phyloP scores from a whole-genome alignment of 2,888 invertebrate genomes.

The Rosalia funebris region DNA sequence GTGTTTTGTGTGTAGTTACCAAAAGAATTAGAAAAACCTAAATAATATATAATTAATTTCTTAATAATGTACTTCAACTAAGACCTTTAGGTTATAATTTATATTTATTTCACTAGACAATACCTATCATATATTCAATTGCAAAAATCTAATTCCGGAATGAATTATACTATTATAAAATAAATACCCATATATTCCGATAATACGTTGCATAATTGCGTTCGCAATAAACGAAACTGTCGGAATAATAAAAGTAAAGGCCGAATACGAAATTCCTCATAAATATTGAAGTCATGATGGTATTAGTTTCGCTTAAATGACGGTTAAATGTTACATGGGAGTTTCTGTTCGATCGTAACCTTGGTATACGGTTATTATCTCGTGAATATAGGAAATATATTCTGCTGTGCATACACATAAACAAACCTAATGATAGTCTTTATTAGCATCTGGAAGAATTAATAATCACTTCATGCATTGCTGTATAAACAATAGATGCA shows the following conservation, averaged over 20 bases:
- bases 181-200: too few species aligned
- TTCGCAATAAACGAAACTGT: background rate
- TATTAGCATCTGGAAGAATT: background rate
- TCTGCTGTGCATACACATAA: background rate
- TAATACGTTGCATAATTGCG: background rate
- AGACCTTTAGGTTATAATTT: too few species aligned
- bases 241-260: background rate
- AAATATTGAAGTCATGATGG: slow-evolving; percentile 11
- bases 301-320: background rate
- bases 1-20: too few species aligned
- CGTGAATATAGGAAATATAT: slow-evolving; percentile 9
- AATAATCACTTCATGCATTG: background rate
- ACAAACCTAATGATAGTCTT: slow-evolving; percentile 8
- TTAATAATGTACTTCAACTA: too few species aligned
- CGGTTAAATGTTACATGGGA: slow-evolving; percentile 10
- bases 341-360: slow-evolving; percentile 4
- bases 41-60: too few species aligned
- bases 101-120: too few species aligned
- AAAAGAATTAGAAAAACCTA: too few species aligned
- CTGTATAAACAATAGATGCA: background rate
- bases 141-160: too few species aligned
- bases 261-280: slow-evolving; percentile 1
- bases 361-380: slow-evolving; percentile 7
- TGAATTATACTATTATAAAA: too few species aligned
- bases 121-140: too few species aligned